Evolutionary conservation across 2,113 vertebrate genomes (phyloP), one percentile per base, ranked within the genome.

Genomic region (Pleuronectes platessa): DNA sequence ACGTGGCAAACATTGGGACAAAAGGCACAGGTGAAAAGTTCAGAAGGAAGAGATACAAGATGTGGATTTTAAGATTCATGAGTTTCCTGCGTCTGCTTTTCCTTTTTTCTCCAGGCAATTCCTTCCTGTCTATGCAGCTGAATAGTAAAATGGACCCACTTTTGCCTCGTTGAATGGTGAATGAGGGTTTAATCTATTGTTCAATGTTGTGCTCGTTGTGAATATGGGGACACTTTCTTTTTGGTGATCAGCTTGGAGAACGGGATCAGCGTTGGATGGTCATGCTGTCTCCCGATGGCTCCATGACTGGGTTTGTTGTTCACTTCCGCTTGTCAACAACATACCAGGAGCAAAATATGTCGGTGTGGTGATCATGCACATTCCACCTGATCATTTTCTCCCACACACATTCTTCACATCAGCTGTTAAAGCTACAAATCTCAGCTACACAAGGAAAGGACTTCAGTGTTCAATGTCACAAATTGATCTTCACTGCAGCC

Each of bases 281-380:
- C 84, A 89, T 58, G 60, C 61, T 64, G 78, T 79, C 66, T 86
- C 83, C 71, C 47, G 69, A 79, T 71, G 66, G 74, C 81, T 71
- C 66, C 51, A 53, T 91, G 85, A 90, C 86, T 86, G 31, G 70
- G 72, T 69, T 54, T 80, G 72, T 92, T 92, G 88, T 92, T 92
- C 76, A 83, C 77, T 83, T 90, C 73, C 31, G 40, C 73, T 87
- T 61, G 90, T 93, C 88, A 92, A 92, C 90, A 92, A 86, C 86
- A 90, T 90, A 88, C 85, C 90, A 80, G 59, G 6, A 53, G 74
- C 51, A 74, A 81, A 88, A 85, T 68, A 88, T 83, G 81, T 83
- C 84, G 82, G 47, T 75, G 85, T 84, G 87, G 89, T 82, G 83
- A 91, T 90, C 87, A 90, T 75, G 90, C 89, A 90, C 86, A 90